These are phyloP conservation scores for Tipula vernalis DNA, from an alignment of 2,888 invertebrate genomes.

Conservation along the genomic window DNA sequence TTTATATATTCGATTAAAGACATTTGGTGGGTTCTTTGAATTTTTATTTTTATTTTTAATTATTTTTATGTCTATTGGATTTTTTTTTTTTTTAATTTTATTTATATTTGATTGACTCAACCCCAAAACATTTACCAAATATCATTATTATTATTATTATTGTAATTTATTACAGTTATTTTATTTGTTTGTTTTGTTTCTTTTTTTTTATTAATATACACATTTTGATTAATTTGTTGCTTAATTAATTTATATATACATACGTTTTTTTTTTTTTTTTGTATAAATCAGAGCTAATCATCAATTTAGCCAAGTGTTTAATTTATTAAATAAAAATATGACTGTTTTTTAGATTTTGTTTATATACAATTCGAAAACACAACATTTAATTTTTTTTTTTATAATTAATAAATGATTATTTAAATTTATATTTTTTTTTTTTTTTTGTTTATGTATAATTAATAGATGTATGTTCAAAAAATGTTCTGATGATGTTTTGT, in stretches of 20 bases:
- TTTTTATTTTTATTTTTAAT: not conserved
- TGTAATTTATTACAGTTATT: not conserved
- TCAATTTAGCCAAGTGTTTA: not conserved
- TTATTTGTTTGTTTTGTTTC: not conserved
- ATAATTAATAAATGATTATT: not conserved
- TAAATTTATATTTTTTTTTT: not conserved
- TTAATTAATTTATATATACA: slow-evolving; percentile 4
- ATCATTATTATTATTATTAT: not conserved
- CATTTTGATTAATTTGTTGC: not conserved
- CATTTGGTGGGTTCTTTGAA: slow-evolving; percentile 4
- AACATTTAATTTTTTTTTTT: not conserved
- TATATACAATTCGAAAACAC: not conserved
- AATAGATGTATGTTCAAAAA: not conserved
- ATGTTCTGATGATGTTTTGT: not conserved
- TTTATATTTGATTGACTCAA: not conserved
- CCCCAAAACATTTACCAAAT: not conserved
- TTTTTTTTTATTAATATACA: not conserved
- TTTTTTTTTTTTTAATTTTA: not conserved
- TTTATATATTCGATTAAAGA: not conserved
- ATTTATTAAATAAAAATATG: not conserved
- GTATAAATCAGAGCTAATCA: not conserved
- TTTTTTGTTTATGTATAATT: not conserved
- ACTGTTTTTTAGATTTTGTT: not conserved
- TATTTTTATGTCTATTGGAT: not conserved
- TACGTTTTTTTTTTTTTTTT: not conserved